phyloP scores from a whole-genome alignment of 2,797 vertebrate species.

The Typhlichthys subterraneus region DNA sequence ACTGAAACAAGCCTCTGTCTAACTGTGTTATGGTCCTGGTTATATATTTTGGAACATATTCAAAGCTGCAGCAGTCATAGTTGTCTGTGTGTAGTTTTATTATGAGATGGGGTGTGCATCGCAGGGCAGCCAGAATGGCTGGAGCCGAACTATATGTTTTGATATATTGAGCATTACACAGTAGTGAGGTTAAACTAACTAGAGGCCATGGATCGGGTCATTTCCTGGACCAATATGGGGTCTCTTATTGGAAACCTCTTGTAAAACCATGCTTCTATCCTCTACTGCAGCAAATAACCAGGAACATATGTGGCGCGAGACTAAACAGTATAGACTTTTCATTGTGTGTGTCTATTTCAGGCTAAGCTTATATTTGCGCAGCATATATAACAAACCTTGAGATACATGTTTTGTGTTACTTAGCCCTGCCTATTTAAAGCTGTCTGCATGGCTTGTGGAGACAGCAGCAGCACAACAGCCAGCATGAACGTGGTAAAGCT shows the following conservation, averaged over 20 bases:
- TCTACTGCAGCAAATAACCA: constrained; percentile 62
- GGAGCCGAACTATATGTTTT: constrained; percentile 51
- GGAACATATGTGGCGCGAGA: constrained; percentile 54
- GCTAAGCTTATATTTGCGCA: constrained; percentile 46
- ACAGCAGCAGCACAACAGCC: constrained; percentile 28
- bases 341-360: constrained; percentile 43
- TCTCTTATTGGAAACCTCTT: constrained; percentile 52
- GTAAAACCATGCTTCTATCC: constrained; percentile 31
- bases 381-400: constrained; percentile 51
- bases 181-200: constrained; percentile 50
- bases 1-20: constrained; percentile 40
- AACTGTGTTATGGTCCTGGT: constrained; percentile 24
- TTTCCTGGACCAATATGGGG: constrained; percentile 68
- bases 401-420: constrained; percentile 45
- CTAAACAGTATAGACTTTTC: constrained; percentile 12
- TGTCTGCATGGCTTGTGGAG: constrained; percentile 31
- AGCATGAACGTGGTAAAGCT: constrained; percentile 24
- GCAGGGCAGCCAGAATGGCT: constrained; percentile 56
- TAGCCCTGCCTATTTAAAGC: constrained; percentile 37
- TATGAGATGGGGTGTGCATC: constrained; percentile 14
- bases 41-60: constrained; percentile 45
- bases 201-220: constrained; percentile 64
- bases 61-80: constrained; percentile 25
- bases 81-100: constrained; percentile 59
- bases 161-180: constrained; percentile 65